Percentiles rank a stretch among this genome's conserved stretches.
phyloP scores from a whole-genome alignment of 53 echinoderm and acorn worm genomes.

The Zoroaster sp. region DNA sequence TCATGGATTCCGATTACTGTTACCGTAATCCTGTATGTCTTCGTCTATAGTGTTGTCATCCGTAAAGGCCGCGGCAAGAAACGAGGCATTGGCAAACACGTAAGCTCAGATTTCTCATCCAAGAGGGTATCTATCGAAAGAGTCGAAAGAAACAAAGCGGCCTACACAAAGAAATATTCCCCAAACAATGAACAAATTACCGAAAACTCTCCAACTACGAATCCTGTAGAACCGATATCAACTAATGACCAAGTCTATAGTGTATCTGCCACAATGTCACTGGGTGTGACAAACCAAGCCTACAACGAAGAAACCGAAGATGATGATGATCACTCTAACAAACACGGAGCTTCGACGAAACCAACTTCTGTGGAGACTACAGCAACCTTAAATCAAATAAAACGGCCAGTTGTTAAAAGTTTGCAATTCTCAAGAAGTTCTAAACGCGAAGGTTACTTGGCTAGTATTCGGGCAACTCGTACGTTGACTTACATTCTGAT shows the following conservation, averaged over 20 bases:
- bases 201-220: background rate
- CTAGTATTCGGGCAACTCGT: conserved; percentile 33
- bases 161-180: background rate
- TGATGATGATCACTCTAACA: background rate
- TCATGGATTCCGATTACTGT: conserved; percentile 47
- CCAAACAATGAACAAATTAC: background rate
- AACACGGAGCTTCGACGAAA: no score
- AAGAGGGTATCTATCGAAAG: background rate
- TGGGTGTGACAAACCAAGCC: background rate
- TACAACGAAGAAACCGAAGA: background rate
- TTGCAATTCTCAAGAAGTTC: background rate
- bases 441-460: background rate
- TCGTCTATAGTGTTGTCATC: conserved; percentile 50
- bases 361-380: background rate
- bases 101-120: background rate
- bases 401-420: background rate
- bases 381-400: background rate
- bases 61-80: background rate
- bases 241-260: background rate
- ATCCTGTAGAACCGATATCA: background rate
- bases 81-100: background rate
- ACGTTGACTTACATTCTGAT: conserved; percentile 32
- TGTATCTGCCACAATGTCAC: background rate
- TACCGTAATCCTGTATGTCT: conserved; percentile 34
- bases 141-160: background rate